Base-by-base conservation (phyloP, 2,113 vertebrate species). In the Callipepla squamata region DNA sequence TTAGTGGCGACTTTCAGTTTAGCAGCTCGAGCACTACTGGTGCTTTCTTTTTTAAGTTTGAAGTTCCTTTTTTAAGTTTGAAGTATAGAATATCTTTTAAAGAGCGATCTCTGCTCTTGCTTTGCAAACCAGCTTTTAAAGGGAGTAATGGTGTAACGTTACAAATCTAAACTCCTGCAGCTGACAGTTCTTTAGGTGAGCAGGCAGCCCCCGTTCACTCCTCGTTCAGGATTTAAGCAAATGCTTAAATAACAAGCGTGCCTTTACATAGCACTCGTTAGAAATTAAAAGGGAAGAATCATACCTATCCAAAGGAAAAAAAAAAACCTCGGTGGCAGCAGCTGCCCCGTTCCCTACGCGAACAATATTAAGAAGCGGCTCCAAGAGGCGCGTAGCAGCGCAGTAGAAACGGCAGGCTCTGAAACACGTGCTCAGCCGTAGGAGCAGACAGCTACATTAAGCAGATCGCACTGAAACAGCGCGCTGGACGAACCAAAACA, bases 301-400 rank as follows among this genome's bases (percentile, higher is more conserved):
- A 26, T 5, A 11, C 48, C 34, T 57, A 75, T 26, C n/a, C 1
- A 21, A 48, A 76, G 23, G 28, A 2, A 67, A 76, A 26, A 3
- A 79, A 36, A 92, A 76, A 79, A 30, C 2, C 62, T 9, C 26
- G 55, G 16, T 4, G 6, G n/a, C n/a, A 74, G 9, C 26, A 73
- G 19, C 16, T 69, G 3, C 10, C 11, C 6, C 1, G 12, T 77
- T 38, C 63, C 32, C 58, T n/a, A 69, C 7, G n/a, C 0, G 13
- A 5, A 12, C 0, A 14, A 45, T 13, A 36, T 45, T 45, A 44
- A 4, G 4, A 72, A 45, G 20, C 16, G 13, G 3, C 5, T 40
- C 32, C 38, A 61, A 79, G 73, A 92, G 58, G n/a, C 40, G 32
- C 76, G 28, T 12, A 44, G 26, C 17, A 73, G 66, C 1, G 20